Conservation (phyloP, 2,888 invertebrate genomes). For the Adelognathus sp. region DNA sequence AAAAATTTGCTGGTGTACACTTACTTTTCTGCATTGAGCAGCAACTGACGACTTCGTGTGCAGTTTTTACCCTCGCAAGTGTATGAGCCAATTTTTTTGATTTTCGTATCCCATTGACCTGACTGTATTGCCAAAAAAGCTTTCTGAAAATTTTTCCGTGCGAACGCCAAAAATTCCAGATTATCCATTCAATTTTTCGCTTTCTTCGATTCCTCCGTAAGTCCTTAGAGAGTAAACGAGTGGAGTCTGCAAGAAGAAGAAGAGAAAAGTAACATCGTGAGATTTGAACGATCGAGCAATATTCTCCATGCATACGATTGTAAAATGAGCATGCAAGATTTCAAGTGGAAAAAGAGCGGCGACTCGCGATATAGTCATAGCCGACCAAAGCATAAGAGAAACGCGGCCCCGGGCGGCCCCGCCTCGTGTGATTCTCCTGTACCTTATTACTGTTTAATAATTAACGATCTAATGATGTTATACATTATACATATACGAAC, state of each 20-base stretch:
- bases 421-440: slow-evolving; percentile 75
- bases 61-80: no score
- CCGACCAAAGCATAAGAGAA: slow-evolving; percentile 63
- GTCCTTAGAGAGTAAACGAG: neutral
- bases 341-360: neutral
- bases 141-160: neutral
- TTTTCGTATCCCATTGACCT: no score
- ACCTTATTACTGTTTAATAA: slow-evolving; percentile 73
- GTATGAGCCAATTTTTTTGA: no score
- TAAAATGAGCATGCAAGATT: neutral
- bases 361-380: slow-evolving; percentile 33
- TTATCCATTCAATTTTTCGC: slow-evolving; percentile 8
- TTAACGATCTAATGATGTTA: slow-evolving; percentile 52
- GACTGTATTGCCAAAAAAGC: no score
- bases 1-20: no score
- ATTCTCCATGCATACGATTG: neutral
- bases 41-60: no score
- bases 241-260: slow-evolving; percentile 2
- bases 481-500: slow-evolving; percentile 40
- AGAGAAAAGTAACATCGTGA: neutral
- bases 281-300: neutral
- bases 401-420: slow-evolving; percentile 61
- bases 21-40: no score
- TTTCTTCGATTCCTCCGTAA: slow-evolving; percentile 21
- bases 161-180: slow-evolving; percentile 5